Base-by-base conservation (phyloP, 2,113 vertebrate species). In the Origma solitaria region DNA sequence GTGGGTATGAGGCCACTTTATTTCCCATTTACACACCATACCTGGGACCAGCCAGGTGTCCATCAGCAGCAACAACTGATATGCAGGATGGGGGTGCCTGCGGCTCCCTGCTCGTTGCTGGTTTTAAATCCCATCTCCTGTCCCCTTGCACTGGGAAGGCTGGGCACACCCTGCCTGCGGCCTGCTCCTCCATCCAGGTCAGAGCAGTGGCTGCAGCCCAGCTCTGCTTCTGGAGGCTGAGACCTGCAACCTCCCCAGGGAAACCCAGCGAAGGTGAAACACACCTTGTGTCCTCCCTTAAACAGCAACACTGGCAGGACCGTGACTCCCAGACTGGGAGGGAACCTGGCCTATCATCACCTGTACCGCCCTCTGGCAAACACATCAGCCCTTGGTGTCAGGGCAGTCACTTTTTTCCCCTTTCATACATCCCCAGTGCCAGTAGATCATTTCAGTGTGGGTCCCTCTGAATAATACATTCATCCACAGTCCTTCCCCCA, bases 381-480 rank as follows among this genome's bases (percentile, higher is more conserved):
- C 2, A 35, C 68, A 62, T 17, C 72, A 45, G 42, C 30, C 28
- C 21, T 19, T 11, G 3, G n/a, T 61, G 60, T 20, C 0, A 0
- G 49, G 40, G 56, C 57, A 33, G 33, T 42, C 42, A 3, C 38
- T 61, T 72, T 44, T 70, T 31, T 31, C 21, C 37, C 57, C 3
- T 24, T 13, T 33, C 51, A 19, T 68, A 40, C 51, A 71, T 40
- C 40, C 49, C 78, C 71, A 30, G 87, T 4, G 47, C 66, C 6
- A 13, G 96, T 65, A 61, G 86, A 64, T 86, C 15, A 28, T 92
- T 81, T 57, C 95, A 93, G 88, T 12, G 68, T 58, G 94, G 90
- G 88, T 95, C 82, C 38, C 56, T 94, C 83, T 96, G 93, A 96
- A 97, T 94, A 94, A 97, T 86, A 96, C 94, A 95, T 95, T 96